phyloP scores from a whole-genome alignment of 1,140 invertebrate genomes.

The Papilio glaucus region DNA sequence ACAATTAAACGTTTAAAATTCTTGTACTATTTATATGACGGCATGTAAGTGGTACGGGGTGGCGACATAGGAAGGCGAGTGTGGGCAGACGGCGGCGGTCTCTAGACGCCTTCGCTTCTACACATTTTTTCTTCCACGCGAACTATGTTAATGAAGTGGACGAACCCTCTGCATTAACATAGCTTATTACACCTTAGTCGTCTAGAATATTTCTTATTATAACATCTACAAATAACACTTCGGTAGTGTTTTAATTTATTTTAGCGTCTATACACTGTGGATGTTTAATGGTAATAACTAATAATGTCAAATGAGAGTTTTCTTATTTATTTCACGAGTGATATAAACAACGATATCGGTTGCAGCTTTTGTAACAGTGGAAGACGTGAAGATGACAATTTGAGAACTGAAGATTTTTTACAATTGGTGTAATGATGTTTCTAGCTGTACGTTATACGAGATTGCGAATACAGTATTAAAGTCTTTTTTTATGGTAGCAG shows the following conservation, averaged over 20 bases:
- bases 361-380: not conserved
- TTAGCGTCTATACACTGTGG: not conserved
- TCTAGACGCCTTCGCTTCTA: conserved; percentile 43
- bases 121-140: conserved; percentile 49
- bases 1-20: conserved; percentile 35
- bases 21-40: conserved; percentile 60
- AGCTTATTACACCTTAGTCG: conserved; percentile 39
- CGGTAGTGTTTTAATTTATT: not conserved
- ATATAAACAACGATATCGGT: not conserved
- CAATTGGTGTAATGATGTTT: not conserved
- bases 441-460: not conserved
- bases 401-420: not conserved
- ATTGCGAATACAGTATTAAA: not conserved
- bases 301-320: not conserved
- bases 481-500: too few relatives aligned
- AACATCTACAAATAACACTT: not conserved
- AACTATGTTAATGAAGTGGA: too few relatives aligned
- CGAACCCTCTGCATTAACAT: conserved; percentile 45
- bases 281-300: conserved; percentile 1
- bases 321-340: not conserved
- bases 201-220: conserved; percentile 1
- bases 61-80: conserved; percentile 65
- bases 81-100: conserved; percentile 54
- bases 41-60: conserved; percentile 68
- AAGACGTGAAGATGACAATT: not conserved